Percentiles rank a stretch among this genome's conserved stretches.
Conservation (phyloP, 2,888 invertebrate species). For the Dryocosmus kuriphilus region DNA sequence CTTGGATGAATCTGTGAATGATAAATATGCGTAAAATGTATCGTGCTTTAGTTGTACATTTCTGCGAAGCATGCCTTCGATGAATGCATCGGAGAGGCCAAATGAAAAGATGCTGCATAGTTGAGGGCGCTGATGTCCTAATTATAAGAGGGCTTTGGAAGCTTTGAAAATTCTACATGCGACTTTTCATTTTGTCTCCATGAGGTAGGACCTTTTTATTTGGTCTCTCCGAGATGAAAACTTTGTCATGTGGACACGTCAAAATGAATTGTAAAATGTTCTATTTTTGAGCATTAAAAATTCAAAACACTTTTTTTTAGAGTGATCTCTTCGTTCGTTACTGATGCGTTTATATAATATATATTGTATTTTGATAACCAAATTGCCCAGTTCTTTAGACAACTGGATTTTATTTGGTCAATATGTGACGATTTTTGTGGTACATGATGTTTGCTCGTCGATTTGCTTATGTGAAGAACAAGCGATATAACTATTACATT, state of each 20-base stretch:
- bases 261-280: neutral
- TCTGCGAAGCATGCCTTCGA: neutral
- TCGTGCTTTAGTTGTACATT: too few species aligned
- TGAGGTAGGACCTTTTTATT: too few species aligned
- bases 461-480: neutral
- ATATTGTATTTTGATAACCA: neutral
- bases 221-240: too few species aligned
- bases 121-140: too few species aligned
- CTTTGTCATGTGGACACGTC: too few species aligned
- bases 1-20: neutral
- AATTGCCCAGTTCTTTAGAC: neutral
- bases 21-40: neutral
- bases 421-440: neutral
- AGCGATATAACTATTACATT: conserved; percentile 53
- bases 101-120: too few species aligned
- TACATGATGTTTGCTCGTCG: neutral
- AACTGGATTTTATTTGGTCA: neutral
- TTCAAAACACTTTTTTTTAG: neutral
- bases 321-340: neutral
- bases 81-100: too few species aligned
- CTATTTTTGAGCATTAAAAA: neutral
- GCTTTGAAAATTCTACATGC: too few species aligned
- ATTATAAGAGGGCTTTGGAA: too few species aligned
- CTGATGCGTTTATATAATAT: neutral
- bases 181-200: too few species aligned